Base-by-base conservation (phyloP, 2,888 invertebrate genomes). In the Barypeithes pellucidus region DNA sequence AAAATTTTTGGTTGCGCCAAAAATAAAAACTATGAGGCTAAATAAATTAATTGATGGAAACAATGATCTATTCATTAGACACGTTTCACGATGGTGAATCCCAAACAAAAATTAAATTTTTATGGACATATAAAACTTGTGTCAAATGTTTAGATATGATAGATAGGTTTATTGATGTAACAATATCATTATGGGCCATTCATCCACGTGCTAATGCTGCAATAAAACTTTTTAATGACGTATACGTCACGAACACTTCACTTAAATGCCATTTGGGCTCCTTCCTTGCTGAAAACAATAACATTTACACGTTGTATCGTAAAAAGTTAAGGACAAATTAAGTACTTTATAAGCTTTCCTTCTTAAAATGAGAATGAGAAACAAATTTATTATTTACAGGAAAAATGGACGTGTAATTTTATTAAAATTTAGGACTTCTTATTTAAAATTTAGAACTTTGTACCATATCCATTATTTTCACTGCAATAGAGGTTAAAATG, bases 141-240 rank as follows among this genome's bases (percentile, higher is more conserved):
- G 84, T 84, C 84, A 84, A 84, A 84, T 83, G 84, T 83, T 84
- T 83, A 83, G 83, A 84, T 84, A 84, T 82, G 78, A 79, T 79
- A 84, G 84, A 85, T 85, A 83, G 83, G 84, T 85, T 85, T 85
- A 85, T 85, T 85, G 85, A 85, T 85, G 85, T 85, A 84, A 85
- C 85, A 85, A 85, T 85, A 85, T 85, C 85, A 85, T 85, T 85
- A 85, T 83, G 81, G 83, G 80, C 81, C 81, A 81, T 84, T 84
- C 81, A 80, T 82, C 82, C 85, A 84, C 85, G 85, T 85, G 85
- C 83, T 84, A 84, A 85, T 84, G 82, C 80, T 83, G 82, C 84
- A 84, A 85, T 85, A 85, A 85, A 85, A 85, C 80, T 84, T 85
- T 85, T 85, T 85, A 85, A 85, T 85, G 85, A 84, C 84, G 80